Evolutionary conservation across 1,140 invertebrate genomes (phyloP).

Genomic region (Cydia fagiglandana): DNA sequence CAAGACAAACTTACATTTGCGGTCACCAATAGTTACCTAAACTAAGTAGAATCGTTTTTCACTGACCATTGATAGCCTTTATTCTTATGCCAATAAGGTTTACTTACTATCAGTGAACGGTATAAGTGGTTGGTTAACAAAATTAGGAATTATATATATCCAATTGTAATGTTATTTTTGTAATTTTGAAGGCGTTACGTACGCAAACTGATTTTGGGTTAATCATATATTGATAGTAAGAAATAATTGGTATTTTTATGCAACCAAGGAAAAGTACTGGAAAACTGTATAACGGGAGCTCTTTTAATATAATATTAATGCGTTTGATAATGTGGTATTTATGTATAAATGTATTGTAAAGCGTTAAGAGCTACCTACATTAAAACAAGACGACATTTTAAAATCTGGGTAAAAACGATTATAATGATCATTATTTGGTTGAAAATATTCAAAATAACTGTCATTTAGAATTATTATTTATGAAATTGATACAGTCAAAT

Average conservation of each 20-base stretch:
- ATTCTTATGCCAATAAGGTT: no score
- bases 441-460: no score
- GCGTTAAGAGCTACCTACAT: not conserved
- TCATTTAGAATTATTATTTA: no score
- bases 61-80: no score
- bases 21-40: not conserved
- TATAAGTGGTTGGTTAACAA: not conserved
- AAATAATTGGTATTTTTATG: constrained; percentile 27
- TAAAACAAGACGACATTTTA: not conserved
- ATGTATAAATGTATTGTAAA: not conserved
- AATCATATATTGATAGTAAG: constrained; percentile 21
- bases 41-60: not conserved
- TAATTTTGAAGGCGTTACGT: constrained; percentile 12
- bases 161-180: not conserved
- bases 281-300: constrained; percentile 12
- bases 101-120: not conserved
- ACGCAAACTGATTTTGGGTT: constrained; percentile 2
- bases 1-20: constrained; percentile 5
- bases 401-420: not conserved
- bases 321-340: constrained; percentile 8
- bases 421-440: not conserved
- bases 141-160: not conserved
- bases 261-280: constrained; percentile 25
- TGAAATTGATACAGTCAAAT: no score
- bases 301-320: not conserved